Conservation (phyloP, 2,888 invertebrate genomes). For the Tiliacea citrago region DNA sequence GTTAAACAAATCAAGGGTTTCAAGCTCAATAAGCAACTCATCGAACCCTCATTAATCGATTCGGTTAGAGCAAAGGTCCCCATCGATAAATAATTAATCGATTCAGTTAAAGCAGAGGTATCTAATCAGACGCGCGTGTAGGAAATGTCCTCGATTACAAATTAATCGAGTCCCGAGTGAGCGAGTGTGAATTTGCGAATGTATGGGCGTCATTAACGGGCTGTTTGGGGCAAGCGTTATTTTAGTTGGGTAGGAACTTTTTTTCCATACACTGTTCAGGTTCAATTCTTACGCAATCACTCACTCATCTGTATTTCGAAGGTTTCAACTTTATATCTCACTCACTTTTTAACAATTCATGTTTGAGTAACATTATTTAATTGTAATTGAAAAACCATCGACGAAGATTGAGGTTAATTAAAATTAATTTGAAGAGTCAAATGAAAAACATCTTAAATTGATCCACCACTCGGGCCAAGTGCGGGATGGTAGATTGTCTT, state of each 20-base stretch:
- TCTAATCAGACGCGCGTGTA: conserved; percentile 45
- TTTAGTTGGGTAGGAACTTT: not conserved
- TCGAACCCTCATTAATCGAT: conserved; percentile 48
- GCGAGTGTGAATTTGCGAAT: conserved; percentile 59
- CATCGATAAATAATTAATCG: conserved; percentile 56
- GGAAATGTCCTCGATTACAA: conserved; percentile 54
- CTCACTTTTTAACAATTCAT: too few species aligned
- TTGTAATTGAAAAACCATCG: too few species aligned
- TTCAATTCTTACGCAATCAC: too few species aligned
- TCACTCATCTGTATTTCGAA: too few species aligned
- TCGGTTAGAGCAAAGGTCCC: conserved; percentile 31
- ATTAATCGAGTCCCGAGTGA: conserved; percentile 53
- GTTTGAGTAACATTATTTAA: too few species aligned
- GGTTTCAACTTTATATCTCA: too few species aligned
- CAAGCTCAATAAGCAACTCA: conserved; percentile 49
- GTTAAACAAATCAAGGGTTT: conserved; percentile 38
- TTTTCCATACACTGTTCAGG: too few species aligned
- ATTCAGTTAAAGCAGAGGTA: conserved; percentile 47
- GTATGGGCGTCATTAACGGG: conserved; percentile 17
- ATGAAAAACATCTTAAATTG: too few species aligned
- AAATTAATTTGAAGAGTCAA: too few species aligned
- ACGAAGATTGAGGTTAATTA: too few species aligned
- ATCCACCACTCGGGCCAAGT: too few species aligned
- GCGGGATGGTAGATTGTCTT: too few species aligned
- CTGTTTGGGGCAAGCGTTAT: not conserved